Conservation (phyloP, 2,113 vertebrate species). For the Leucopternis melanops region DNA sequence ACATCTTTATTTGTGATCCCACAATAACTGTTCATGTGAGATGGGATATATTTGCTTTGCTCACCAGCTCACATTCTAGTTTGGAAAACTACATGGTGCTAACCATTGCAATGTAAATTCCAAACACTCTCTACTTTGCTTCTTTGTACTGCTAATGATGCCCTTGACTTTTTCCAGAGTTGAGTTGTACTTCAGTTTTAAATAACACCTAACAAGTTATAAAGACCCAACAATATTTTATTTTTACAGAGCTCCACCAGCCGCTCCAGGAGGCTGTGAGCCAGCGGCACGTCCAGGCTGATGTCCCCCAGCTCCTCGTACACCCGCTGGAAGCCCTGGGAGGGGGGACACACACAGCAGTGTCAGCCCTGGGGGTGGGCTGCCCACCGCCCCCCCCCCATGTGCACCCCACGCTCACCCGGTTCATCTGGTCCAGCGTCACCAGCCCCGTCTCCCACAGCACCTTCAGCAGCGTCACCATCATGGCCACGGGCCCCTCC, state of each 20-base stretch:
- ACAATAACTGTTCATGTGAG: neutral
- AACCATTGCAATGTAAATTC: neutral
- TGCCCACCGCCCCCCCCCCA: no score
- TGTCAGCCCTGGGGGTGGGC: no score
- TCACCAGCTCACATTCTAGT: neutral
- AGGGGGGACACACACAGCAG: no score
- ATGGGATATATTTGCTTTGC: neutral
- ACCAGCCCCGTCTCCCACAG: no score
- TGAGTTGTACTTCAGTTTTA: neutral
- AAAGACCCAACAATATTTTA: neutral
- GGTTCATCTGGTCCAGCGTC: no score
- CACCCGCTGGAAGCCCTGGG: no score
- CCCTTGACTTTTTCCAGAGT: neutral
- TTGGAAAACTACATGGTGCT: neutral
- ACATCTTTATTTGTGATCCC: neutral
- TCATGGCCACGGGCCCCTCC: no score
- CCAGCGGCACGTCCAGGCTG: no score
- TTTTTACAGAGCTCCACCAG: neutral
- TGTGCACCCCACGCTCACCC: no score
- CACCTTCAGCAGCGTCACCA: no score
- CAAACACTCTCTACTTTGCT: neutral
- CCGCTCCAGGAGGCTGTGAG: no score
- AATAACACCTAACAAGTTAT: neutral
- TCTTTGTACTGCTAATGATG: neutral
- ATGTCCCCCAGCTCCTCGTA: no score